Percentiles rank a stretch among this genome's conserved stretches.
Evolutionary conservation across 2,888 invertebrate genomes (phyloP).

Genomic region (Drosophila maculinotata): DNA sequence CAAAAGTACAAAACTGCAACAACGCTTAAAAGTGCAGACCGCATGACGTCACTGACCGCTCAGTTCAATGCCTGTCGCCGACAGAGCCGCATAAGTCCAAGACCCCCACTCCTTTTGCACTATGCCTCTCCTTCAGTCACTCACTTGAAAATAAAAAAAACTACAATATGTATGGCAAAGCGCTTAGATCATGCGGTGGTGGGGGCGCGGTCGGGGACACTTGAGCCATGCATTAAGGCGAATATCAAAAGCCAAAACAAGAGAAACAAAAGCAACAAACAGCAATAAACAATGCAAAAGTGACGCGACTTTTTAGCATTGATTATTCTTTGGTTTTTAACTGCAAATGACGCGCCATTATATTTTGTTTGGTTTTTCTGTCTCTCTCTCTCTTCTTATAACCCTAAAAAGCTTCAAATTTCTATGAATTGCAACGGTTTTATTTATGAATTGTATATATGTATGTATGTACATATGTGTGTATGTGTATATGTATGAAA

Average conservation of each 20-base stretch:
- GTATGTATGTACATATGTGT: neutral
- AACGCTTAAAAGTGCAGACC: constrained; percentile 4
- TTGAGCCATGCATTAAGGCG: constrained; percentile 44
- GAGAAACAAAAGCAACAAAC: constrained; percentile 11
- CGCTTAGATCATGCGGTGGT: constrained; percentile 25
- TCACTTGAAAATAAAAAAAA: constrained; percentile 7
- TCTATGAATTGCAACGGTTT: constrained; percentile 54
- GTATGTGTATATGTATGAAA: neutral
- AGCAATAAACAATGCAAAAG: constrained; percentile 42
- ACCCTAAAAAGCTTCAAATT: constrained; percentile 40
- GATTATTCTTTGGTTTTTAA: constrained; percentile 38
- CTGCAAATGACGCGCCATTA: constrained; percentile 30
- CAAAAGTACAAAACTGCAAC: neutral
- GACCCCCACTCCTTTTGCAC: neutral
- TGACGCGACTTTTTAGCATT: constrained; percentile 43
- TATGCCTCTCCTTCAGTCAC: neutral
- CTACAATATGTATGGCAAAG: constrained; percentile 28
- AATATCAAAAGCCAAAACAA: constrained; percentile 29
- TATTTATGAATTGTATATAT: constrained; percentile 15
- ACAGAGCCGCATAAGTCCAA: neutral
- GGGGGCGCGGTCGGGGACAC: too few relatives aligned
- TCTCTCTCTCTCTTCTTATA: neutral
- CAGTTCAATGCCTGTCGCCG: constrained; percentile 39
- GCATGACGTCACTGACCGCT: constrained; percentile 52
- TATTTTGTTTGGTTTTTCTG: constrained; percentile 2